phyloP scores from a whole-genome alignment of 2,888 invertebrate genomes.

The Dryadula phaetusa region DNA sequence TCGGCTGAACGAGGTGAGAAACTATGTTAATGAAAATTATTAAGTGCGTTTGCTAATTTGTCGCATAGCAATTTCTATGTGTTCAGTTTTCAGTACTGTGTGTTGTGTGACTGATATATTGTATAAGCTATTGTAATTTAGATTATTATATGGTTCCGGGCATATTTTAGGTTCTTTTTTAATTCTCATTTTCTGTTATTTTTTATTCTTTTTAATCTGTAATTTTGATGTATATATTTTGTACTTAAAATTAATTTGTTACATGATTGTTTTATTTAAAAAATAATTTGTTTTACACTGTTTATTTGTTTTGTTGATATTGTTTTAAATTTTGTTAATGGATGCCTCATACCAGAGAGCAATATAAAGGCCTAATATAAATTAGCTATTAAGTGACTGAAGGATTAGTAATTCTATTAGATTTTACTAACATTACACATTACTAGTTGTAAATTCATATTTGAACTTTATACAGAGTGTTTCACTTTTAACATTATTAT shows the following conservation, averaged over 20 bases:
- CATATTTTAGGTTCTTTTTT: conserved; percentile 9
- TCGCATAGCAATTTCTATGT: conserved; percentile 41
- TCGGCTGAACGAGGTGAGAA: conserved; percentile 66
- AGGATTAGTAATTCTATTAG: conserved; percentile 35
- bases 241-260: conserved; percentile 37
- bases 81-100: conserved; percentile 44
- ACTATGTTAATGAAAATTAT: conserved; percentile 62
- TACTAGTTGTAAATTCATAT: conserved; percentile 26
- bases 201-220: not conserved
- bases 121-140: conserved; percentile 19
- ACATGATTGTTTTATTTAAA: conserved; percentile 32
- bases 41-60: conserved; percentile 46
- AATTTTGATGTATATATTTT: not conserved
- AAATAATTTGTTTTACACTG: no score
- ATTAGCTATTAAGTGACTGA: conserved; percentile 41
- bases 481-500: conserved; percentile 18
- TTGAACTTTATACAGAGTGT: conserved; percentile 30
- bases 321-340: conserved; percentile 21
- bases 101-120: conserved; percentile 39
- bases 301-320: conserved; percentile 25
- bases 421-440: conserved; percentile 31
- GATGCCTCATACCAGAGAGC: conserved; percentile 20
- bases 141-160: conserved; percentile 7
- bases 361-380: conserved; percentile 44
- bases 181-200: not conserved